Evolutionary conservation across 2,797 vertebrate genomes (phyloP), one percentile per base, ranked within the genome.

Genomic region (Orientallactaga sibirica): DNA sequence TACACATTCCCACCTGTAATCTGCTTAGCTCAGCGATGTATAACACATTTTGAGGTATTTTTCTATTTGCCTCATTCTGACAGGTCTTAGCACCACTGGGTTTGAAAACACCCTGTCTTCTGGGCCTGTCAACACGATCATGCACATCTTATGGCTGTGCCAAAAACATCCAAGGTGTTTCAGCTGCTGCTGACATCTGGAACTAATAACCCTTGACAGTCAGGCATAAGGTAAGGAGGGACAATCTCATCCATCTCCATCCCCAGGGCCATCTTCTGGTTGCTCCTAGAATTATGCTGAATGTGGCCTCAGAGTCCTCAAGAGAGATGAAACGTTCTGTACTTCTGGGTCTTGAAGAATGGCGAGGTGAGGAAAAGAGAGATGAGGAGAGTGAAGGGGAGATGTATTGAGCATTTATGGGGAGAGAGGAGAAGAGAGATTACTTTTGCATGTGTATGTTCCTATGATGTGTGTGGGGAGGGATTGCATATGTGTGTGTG

Each of bases 71-170:
- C 61, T 78, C 24, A 18, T 87, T 78, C 29, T 84, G 52, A 86
- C n/a, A 77, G 29, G 73, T 76, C 25, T 70, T 80, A 94, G 85
- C 14, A 70, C 6, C 18, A 7, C 88, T 88, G 86, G 52, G n/a
- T 41, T 64, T 89, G 64, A 37, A 76, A 95, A 52, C 14, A 64
- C 25, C 16, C 52, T 88, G 64, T 88, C 76, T 91, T 82, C n/a
- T 61, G 75, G 83, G 71, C 15, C 62, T 86, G 75, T 71, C 81
- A 87, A 2, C 48, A 2, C 18, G 25, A 29, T 15, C 0, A 0
- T 15, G 14, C 25, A 62, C 19, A 12, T 81, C 78, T 78, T 52
- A 64, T 1, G 7, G 1, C 73, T 70, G 12, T 11, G 7, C 29
- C 27, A 24, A 48, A 77, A 91, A 79, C 18, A 55, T 20, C 55